Evolutionary conservation across 1,140 invertebrate genomes (phyloP).

Genomic region (Procambarus virginalis): DNA sequence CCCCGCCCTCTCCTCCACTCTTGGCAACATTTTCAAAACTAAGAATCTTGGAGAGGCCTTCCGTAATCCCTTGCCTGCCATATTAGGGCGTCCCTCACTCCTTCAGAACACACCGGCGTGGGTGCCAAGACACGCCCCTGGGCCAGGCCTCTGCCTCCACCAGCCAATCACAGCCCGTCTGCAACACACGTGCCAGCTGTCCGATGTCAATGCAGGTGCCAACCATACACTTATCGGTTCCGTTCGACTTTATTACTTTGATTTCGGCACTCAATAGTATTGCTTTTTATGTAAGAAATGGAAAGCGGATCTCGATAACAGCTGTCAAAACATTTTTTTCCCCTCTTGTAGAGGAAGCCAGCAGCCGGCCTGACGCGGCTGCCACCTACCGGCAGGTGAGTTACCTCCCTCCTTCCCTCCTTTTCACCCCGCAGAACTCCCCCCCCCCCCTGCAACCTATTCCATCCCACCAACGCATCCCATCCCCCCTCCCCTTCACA

Average conservation of each 20-base stretch:
- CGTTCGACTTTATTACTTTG: constrained; percentile 49
- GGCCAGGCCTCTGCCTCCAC: constrained; percentile 22
- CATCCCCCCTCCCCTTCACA: not conserved
- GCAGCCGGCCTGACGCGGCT: constrained; percentile 29
- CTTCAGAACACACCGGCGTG: constrained; percentile 61
- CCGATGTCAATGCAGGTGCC: constrained; percentile 44
- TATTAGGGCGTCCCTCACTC: constrained; percentile 59
- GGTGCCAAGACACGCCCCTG: constrained; percentile 53
- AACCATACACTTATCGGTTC: constrained; percentile 48
- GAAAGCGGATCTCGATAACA: constrained; percentile 50
- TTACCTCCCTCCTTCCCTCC: too few relatives aligned
- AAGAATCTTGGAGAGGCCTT: constrained; percentile 54
- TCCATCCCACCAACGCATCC: not conserved
- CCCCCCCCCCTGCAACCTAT: too few relatives aligned
- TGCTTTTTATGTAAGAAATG: constrained; percentile 61
- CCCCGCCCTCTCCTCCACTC: constrained; percentile 8
- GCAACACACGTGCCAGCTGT: constrained; percentile 51
- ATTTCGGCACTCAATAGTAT: constrained; percentile 50
- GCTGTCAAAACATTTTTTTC: constrained; percentile 18
- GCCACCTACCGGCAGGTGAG: constrained; percentile 27
- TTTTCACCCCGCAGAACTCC: not conserved
- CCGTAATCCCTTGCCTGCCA: constrained; percentile 60
- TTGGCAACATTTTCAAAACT: constrained; percentile 57
- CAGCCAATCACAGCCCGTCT: constrained; percentile 28
- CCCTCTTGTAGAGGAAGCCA: not conserved